Percentiles rank a stretch among this genome's conserved stretches.
These are phyloP conservation scores for Caenorhabditis sp. DNA, from an alignment of 2,888 invertebrate species.

Conservation along the genomic window DNA sequence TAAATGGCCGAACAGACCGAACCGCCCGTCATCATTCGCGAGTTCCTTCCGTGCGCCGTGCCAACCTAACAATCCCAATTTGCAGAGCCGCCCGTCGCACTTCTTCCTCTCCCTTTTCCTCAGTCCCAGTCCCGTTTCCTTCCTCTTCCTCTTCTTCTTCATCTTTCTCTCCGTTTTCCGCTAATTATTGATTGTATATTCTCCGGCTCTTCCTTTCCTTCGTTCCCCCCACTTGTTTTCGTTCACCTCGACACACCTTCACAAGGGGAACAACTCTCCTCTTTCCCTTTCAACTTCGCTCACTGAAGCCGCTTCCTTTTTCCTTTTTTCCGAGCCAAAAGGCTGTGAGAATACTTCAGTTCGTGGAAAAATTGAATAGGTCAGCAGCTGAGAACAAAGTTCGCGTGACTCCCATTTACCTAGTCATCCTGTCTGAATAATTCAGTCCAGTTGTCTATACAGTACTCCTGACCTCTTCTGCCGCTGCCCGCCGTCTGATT, in stretches of 20 bases:
- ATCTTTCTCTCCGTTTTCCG: slow-evolving; percentile 30
- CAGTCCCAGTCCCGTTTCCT: no score
- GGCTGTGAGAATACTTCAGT: not conserved
- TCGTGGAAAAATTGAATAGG: not conserved
- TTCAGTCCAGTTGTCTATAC: no score
- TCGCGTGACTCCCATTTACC: not conserved
- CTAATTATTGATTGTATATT: slow-evolving; percentile 60
- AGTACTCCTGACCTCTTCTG: no score
- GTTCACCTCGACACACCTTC: slow-evolving; percentile 18
- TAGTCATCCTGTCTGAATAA: no score
- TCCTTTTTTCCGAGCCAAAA: slow-evolving; percentile 1
- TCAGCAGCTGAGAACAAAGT: not conserved
- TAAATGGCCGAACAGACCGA: no score
- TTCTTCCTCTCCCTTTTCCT: slow-evolving; percentile 9
- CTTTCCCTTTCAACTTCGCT: slow-evolving; percentile 4
- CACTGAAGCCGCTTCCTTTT: not conserved
- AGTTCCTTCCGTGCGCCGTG: no score
- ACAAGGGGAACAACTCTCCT: not conserved
- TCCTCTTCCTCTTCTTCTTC: no score
- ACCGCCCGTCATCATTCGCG: no score
- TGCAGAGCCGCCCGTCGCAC: not conserved
- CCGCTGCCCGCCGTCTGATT: no score
- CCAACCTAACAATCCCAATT: slow-evolving; percentile 49
- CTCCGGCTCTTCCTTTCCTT: slow-evolving; percentile 14
- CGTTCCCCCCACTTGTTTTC: slow-evolving; percentile 10